Base-by-base conservation (phyloP, 2,113 vertebrate genomes). In the Piaya cayana region DNA sequence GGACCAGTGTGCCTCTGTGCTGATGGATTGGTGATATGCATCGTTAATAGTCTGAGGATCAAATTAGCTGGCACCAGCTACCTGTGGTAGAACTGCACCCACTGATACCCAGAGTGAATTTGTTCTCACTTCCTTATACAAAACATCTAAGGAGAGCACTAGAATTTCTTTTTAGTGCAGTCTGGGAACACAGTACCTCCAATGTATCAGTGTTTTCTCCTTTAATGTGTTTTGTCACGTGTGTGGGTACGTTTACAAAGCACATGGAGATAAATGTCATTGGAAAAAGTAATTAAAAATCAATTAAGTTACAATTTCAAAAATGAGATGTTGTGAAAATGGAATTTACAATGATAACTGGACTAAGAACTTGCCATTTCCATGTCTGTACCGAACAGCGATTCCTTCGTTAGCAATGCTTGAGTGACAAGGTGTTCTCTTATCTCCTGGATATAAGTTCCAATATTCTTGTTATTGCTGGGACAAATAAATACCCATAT, bases 321-420 rank as follows among this genome's bases (percentile, higher is more conserved):
- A 96, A 95, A 86, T 27, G 76, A 79, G 85, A 77, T 70, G 59
- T 93, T 92, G 76, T 96, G 92, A 87, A 95, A 96, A 92, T 84
- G 90, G 90, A 94, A 92, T 96, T 96, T 92, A 92, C 92, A 93
- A 45, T 96, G 84, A 94, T 92, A 92, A 88, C 43, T 64, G 86
- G 71, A 49, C 32, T 82, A 81, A 86, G 78, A 32, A 82, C 86
- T 82, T 97, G 96, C 83, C 81, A 96, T 96, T 97, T 96, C 83
- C 52, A 13, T 53, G 79, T 65, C 80, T 88, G 36, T 63, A 76
- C 92, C 84, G 65, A 92, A 47, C 6, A 91, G 70, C 37, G 60
- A 82, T 93, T 91, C 91, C 91, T 92, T 90, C 80, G 68, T 95
- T 95, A 94, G 77, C 55, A 88, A 77, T 77, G 77, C 86, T 83